Evolutionary conservation across 2,797 vertebrate genomes (phyloP), one percentile per base, ranked within the genome.

Genomic region (Uromys caudimaculatus): DNA sequence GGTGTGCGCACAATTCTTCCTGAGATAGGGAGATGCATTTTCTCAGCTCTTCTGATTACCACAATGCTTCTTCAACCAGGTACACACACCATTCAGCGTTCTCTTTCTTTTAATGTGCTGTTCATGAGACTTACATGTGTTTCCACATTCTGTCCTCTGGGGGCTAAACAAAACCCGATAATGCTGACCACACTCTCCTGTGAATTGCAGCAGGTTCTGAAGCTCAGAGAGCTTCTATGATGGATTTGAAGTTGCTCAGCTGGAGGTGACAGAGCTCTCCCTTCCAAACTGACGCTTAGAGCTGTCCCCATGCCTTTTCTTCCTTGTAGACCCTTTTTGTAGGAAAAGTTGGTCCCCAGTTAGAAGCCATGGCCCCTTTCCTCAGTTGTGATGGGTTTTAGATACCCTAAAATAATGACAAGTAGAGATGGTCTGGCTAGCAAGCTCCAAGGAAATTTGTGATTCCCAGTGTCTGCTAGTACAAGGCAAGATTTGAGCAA

Each of bases 31-130:
- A 89, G 6, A 50, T 47, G 29, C 41, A 7, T 10, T 91, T n/a
- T 60, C 58, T 60, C 50, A 38, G 35, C 38, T 47, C 82, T 16
- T 79, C 24, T 14, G 1, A 38, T 27, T 41, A 29, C 50, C 44
- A 8, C n/a, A 29, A 23, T 7, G 1, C 54, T 3, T 9, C n/a
- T 13, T 73, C 32, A 29, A 19, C 52, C 29, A 0, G 6, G 6
- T 47, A 8, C 24, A 6, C 60, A 14, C n/a, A 21, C 50, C 54
- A 1, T 32, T 47, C 58, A 56, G 12, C 13, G 10, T 29, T 64
- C 60, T 78, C 35, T 54, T 24, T 50, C 35, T 52, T 93, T 90
- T 79, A 47, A 69, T 10, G 3, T n/a, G 56, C 35, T 78, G 91
- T 78, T 84, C 11, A 27, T 6, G 75, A 88, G n/a, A 67, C 50